Evolutionary conservation across 2,797 vertebrate genomes (phyloP), one percentile per base, ranked within the genome.

Genomic region (Potorous gilbertii): DNA sequence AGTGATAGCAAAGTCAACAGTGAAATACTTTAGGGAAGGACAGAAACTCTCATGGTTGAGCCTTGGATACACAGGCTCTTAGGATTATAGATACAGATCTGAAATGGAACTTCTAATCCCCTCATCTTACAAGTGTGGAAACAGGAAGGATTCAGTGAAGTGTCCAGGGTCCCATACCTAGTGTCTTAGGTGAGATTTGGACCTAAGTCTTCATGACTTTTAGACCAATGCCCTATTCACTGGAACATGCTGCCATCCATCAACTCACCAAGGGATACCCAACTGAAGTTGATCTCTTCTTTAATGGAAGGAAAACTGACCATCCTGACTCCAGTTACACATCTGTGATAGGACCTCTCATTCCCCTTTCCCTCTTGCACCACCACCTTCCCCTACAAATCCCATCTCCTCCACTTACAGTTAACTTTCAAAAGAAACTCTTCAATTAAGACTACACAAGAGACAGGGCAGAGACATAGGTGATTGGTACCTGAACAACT

Each of bases 1-100:
- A 95, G 96, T 97, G 92, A 98, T 90, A 54, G 98, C 98, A 95
- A 98, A 97, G 55, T 98, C 98, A 0, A 98, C 90, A 0, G 97
- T 97, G 98, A 98, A 98, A 56, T 54, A 4, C 27, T 90, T 54
- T 90, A 27, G 50, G 52, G 50, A 90, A 90, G 46, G 46, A 90
- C 28, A 54, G 50, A 50, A 54, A 27, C 12, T 28, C 24, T 90
- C 24, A 24, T 46, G 50, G 46, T 2, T 21, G 40, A 52, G 87
- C 5, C 28, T 50, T 46, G 46, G 87, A 10, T 46, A n/a, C 14
- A 74, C 0, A 18, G 34, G 14, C 18, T 9, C 5, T 21, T 74
- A 18, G 5, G 62, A 74, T 18, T 81, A 5, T 81, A 40, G 34
- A 81, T 24, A 40, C 24, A 21, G 18, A 40, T 1, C n/a, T 24